Conservation (phyloP, 2,113 vertebrate genomes). For the Lycocorax pyrrhopterus region DNA sequence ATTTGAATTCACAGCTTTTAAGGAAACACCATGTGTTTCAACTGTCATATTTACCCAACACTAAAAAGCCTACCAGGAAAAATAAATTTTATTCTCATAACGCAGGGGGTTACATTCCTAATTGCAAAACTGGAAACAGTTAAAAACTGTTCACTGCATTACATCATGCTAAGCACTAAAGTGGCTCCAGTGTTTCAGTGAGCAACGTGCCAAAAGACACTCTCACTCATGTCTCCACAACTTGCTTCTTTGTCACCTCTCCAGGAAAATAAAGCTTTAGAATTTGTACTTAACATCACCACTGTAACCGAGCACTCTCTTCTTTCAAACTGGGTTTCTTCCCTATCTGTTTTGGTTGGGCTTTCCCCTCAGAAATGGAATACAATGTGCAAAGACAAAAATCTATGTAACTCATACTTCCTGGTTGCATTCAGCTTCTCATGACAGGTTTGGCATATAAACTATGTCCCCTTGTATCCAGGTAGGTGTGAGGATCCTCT, state of each 20-base stretch:
- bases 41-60: slow-evolving; percentile 26
- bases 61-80: slow-evolving; percentile 3
- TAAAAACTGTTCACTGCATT: not conserved
- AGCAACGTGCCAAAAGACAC: not conserved
- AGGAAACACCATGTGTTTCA: slow-evolving; percentile 41
- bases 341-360: not conserved
- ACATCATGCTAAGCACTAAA: not conserved
- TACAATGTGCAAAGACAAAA: not conserved
- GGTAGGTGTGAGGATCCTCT: not conserved
- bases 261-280: not conserved
- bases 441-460: not conserved
- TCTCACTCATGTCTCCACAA: not conserved
- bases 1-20: slow-evolving; percentile 41
- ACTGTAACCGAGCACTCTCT: rapidly evolving
- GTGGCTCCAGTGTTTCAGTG: not conserved
- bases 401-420: not conserved
- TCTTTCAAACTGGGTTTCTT: not conserved
- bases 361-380: not conserved
- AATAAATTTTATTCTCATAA: not conserved
- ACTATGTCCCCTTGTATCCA: not conserved
- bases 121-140: slow-evolving; percentile 14
- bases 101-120: not conserved
- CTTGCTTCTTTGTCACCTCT: not conserved
- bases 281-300: not conserved
- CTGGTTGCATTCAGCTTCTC: not conserved